Conservation (phyloP, 2,797 vertebrate genomes). For the Lophius americanus region DNA sequence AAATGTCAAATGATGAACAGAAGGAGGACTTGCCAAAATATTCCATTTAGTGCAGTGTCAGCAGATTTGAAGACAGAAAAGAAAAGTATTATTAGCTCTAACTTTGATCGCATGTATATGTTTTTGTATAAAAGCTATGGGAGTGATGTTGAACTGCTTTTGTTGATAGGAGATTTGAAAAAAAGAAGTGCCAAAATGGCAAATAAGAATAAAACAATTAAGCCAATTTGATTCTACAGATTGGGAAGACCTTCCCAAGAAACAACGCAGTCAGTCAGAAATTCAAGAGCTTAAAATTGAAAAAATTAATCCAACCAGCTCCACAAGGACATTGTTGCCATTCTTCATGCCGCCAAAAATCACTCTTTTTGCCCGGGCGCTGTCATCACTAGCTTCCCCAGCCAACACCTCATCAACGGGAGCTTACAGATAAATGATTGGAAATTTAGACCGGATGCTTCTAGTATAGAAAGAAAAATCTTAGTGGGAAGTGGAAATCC, state of each 20-base stretch:
- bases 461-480: constrained; percentile 10
- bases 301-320: constrained; percentile 37
- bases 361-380: constrained; percentile 36
- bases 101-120: too few relatives aligned
- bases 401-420: constrained; percentile 24
- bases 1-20: constrained; percentile 39
- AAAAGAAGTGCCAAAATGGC: not conserved
- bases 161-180: too few relatives aligned
- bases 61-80: constrained; percentile 25
- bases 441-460: constrained; percentile 9
- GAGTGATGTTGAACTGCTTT: too few relatives aligned
- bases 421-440: constrained; percentile 29
- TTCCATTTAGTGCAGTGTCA: constrained; percentile 54
- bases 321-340: constrained; percentile 3
- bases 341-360: constrained; percentile 34
- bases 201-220: not conserved
- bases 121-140: too few relatives aligned
- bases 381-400: constrained; percentile 40
- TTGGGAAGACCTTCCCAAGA: constrained; percentile 17
- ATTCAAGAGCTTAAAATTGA: constrained; percentile 41
- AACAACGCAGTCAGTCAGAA: constrained; percentile 24
- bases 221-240: constrained; percentile 35
- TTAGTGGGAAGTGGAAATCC: constrained; percentile 12
- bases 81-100: too few relatives aligned
- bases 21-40: constrained; percentile 45